These are phyloP conservation scores for Chymomyza costata DNA, from an alignment of 1,140 invertebrate genomes.

Conservation along the genomic window DNA sequence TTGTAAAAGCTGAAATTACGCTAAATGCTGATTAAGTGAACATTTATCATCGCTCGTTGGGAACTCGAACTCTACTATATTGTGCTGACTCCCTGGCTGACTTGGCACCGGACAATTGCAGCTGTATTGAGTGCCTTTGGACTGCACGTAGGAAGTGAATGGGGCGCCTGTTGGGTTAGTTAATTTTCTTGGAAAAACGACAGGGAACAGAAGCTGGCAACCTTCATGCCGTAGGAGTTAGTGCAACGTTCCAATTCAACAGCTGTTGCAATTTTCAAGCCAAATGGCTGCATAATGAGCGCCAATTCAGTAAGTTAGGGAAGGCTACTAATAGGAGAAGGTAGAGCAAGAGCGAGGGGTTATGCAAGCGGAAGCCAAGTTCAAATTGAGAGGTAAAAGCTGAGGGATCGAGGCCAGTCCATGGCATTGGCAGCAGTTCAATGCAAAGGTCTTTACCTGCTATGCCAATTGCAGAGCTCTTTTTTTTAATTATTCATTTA, in stretches of 20 bases:
- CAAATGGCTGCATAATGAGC: conserved; percentile 30
- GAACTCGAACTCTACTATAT: background rate
- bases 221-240: conserved; percentile 19
- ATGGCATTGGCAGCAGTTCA: too few relatives aligned
- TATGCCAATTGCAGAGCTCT: too few relatives aligned
- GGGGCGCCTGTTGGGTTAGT: conserved; percentile 48
- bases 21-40: conserved; percentile 75
- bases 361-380: conserved; percentile 1
- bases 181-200: conserved; percentile 68
- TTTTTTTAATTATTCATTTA: too few relatives aligned
- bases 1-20: conserved; percentile 73
- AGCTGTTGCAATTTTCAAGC: conserved; percentile 38
- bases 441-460: background rate
- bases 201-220: conserved; percentile 48
- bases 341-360: conserved; percentile 25
- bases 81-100: background rate
- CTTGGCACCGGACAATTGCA: conserved; percentile 14
- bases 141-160: conserved; percentile 45
- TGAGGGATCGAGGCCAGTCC: too few relatives aligned
- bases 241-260: conserved; percentile 30
- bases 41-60: conserved; percentile 73
- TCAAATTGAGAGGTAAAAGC: conserved; percentile 44
- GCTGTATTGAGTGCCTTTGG: conserved; percentile 39
- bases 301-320: too few relatives aligned
- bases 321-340: too few relatives aligned